Conservation (phyloP, 2,113 vertebrate species). For the Corythornis cristatus region DNA sequence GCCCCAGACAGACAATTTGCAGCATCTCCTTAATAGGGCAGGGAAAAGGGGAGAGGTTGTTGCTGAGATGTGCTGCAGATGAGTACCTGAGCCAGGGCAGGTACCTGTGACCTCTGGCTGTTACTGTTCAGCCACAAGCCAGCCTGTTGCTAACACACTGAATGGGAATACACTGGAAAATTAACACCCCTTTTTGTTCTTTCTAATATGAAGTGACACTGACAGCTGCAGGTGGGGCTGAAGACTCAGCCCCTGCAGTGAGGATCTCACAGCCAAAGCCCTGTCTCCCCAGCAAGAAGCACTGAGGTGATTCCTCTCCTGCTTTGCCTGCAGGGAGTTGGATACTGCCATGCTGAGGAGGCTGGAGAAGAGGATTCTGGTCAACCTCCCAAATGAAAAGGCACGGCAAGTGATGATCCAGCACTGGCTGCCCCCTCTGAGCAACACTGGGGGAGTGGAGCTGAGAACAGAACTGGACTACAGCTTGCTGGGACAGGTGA, state of each 20-base stretch:
- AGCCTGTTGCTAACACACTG: rapidly evolving
- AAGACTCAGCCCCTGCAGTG: not conserved
- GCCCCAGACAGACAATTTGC: not conserved
- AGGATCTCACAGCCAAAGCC: not conserved
- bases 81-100: not conserved
- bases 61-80: not conserved
- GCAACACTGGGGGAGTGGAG: slow-evolving; percentile 78
- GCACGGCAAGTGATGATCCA: slow-evolving; percentile 89
- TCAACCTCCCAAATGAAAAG: slow-evolving; percentile 83
- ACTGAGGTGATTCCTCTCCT: not conserved
- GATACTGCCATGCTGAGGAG: slow-evolving; percentile 92
- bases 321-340: slow-evolving; percentile 82
- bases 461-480: slow-evolving; percentile 86
- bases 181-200: not conserved
- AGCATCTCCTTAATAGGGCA: not conserved
- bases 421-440: slow-evolving; percentile 91
- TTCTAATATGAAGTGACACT: not conserved
- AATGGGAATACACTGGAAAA: not conserved
- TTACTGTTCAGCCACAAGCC: not conserved
- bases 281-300: rapidly evolving
- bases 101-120: not conserved
- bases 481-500: slow-evolving; percentile 81
- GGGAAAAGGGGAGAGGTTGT: not conserved
- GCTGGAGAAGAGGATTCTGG: slow-evolving; percentile 94
- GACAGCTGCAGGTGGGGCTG: not conserved